Conservation (phyloP, 2,113 vertebrate genomes). For the Halichoeres trimaculatus region DNA sequence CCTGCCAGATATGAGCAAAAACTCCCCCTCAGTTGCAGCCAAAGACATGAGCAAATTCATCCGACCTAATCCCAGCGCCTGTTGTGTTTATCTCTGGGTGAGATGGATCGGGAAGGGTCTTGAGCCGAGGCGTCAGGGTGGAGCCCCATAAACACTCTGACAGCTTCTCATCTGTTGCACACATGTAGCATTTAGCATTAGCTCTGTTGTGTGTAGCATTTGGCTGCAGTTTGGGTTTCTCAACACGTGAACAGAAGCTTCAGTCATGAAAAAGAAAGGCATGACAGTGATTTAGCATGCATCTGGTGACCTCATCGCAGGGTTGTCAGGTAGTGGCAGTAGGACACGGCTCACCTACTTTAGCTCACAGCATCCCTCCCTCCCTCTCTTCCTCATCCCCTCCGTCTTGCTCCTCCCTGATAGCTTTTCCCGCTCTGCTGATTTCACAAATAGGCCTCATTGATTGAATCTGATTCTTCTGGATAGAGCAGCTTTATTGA, state of each 20-base stretch:
- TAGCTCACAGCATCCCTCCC: conserved; percentile 60
- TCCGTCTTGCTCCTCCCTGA: conserved; percentile 72
- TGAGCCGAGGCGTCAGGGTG: conserved; percentile 2
- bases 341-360: conserved; percentile 71
- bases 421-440: conserved; percentile 82
- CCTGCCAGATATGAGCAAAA: conserved; percentile 59
- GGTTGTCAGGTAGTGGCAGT: conserved; percentile 64
- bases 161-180: conserved; percentile 39
- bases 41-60: conserved; percentile 57
- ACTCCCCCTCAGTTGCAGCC: conserved; percentile 37
- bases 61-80: conserved; percentile 48
- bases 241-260: conserved; percentile 18
- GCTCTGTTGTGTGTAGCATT: conserved; percentile 24
- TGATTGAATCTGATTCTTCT: conserved; percentile 85
- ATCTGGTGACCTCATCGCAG: conserved; percentile 65
- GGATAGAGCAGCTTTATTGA: conserved; percentile 84
- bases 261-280: conserved; percentile 36
- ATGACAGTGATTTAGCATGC: conserved; percentile 64
- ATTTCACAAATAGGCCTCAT: conserved; percentile 86
- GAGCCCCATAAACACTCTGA: conserved; percentile 21
- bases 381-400: conserved; percentile 40
- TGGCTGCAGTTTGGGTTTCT: conserved; percentile 48
- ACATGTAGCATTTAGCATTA: conserved; percentile 2
- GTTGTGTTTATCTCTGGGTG: conserved; percentile 57
- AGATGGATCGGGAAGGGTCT: conserved; percentile 29